Base-by-base conservation (phyloP, 2,888 invertebrate species). In the Siphonodentalium dalli region DNA sequence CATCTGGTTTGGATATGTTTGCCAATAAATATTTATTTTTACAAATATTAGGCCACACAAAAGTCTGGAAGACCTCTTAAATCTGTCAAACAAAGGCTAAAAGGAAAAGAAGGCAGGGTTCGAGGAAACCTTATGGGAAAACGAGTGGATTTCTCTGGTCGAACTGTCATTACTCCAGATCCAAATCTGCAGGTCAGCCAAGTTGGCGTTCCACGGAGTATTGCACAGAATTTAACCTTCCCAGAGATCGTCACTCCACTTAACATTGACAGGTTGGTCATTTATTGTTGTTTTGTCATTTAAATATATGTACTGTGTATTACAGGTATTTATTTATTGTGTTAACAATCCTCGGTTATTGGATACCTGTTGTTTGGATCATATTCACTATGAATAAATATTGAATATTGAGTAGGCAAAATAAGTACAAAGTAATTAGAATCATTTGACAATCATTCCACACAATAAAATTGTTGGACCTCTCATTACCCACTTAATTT, bases 101-200 rank as follows among this genome's bases (percentile, higher is more conserved):
- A 98, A 84, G 97, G 98, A 20, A 99, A 99, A 80, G 99, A 99
- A 88, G 99, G 99, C 0, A 87, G 99, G 74, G 98, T 99, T 74
- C 87, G 99, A 83, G 99, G 99, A 72, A 99, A 99, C 83, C 87
- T 99, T 72, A 99, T 99, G 99, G 99, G 99, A 48, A 99, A 99
- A 82, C 94, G 99, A 85, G 99, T 99, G 0, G 99, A 99, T 80
- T 99, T 99, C 81, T 98, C 98, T 0, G 99, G 97, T 5, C 90
- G 99, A 82, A 99, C 99, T 74, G 99, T 99, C 75, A 85, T 85
- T 68, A 85, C 85, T 20, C 84, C 85, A 6, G 85, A 85, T 68
- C 85, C 85, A 0, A 85, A 84, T 56, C 70, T 85, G 20, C 95
- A 94, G 78, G 98, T 96, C 28, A 74, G 97, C 93, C 80, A 96